A percentile compares a stretch with the other conserved stretches of the same genome.
These are phyloP conservation scores for Hemitrygon akajei DNA, from an alignment of 2,797 vertebrate genomes.

Conservation along the genomic window DNA sequence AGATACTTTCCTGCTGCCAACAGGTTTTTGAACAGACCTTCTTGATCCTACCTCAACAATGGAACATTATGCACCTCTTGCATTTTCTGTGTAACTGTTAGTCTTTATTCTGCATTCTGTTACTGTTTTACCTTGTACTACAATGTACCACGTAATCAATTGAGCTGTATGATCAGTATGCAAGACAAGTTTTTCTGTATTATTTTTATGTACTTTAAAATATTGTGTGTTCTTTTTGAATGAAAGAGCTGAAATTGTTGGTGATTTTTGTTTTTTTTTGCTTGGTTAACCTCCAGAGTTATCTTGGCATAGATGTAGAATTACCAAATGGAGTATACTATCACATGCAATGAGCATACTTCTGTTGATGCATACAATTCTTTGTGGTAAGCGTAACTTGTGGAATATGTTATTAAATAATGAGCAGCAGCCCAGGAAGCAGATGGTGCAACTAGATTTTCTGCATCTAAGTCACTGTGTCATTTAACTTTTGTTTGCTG, in stretches of 20 bases:
- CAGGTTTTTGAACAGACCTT: too few relatives aligned
- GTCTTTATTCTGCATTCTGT: too few relatives aligned
- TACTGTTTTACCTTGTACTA: too few relatives aligned
- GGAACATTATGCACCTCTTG: too few relatives aligned
- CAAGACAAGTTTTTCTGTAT: too few relatives aligned
- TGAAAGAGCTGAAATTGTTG: not conserved
- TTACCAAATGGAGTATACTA: not conserved
- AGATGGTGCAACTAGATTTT: not conserved
- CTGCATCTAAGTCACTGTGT: not conserved
- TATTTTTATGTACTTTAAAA: too few relatives aligned
- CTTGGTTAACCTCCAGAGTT: not conserved
- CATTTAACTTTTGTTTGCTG: not conserved
- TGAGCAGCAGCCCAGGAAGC: not conserved
- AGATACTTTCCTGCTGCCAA: too few relatives aligned
- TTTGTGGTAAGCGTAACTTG: conserved; percentile 3
- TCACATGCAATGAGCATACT: not conserved
- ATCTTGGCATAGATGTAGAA: not conserved
- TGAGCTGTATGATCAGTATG: too few relatives aligned
- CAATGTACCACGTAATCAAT: too few relatives aligned
- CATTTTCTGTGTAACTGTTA: too few relatives aligned
- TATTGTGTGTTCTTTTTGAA: not conserved
- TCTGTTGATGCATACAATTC: not conserved
- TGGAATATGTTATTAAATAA: not conserved
- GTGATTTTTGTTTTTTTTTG: not conserved
- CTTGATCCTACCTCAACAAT: too few relatives aligned